A percentile compares a stretch with the other conserved stretches of the same genome.
These are phyloP conservation scores for Calameuta idolon DNA, from an alignment of 2,888 invertebrate genomes.

Conservation along the genomic window DNA sequence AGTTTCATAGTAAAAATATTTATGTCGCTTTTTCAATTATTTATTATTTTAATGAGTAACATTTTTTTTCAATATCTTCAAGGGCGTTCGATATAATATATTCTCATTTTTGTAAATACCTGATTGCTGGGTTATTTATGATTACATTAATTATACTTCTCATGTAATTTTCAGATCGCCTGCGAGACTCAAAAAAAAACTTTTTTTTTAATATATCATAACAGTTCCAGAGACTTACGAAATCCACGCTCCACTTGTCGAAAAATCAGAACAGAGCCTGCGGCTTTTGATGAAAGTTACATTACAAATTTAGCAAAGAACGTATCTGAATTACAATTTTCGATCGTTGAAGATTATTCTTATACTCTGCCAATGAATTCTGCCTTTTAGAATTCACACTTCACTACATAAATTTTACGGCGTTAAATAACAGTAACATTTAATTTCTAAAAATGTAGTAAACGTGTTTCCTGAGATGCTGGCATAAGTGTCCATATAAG, in stretches of 20 bases:
- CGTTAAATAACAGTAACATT: not conserved
- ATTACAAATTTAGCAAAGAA: not conserved
- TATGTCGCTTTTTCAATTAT: not conserved
- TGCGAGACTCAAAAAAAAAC: not conserved
- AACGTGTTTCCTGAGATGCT: not conserved
- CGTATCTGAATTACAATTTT: not conserved
- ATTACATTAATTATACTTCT: not conserved
- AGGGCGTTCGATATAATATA: not conserved
- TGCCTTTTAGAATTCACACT: not conserved
- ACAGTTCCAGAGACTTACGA: not conserved
- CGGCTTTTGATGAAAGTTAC: constrained; percentile 2
- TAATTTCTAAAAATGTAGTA: not conserved
- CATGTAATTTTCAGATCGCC: not conserved
- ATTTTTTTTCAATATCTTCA: not conserved
- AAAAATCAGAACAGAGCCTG: not conserved
- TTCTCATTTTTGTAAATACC: not conserved
- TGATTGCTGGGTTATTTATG: not conserved
- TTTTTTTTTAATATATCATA: constrained; percentile 14
- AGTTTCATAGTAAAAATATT: not conserved
- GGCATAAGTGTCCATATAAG: not conserved
- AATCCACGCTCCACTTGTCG: not conserved
- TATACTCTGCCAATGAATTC: not conserved
- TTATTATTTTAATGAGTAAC: not conserved
- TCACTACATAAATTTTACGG: not conserved
- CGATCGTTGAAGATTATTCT: not conserved